Base-by-base conservation (phyloP, 2,797 vertebrate species). In the Trachops cirrhosus region DNA sequence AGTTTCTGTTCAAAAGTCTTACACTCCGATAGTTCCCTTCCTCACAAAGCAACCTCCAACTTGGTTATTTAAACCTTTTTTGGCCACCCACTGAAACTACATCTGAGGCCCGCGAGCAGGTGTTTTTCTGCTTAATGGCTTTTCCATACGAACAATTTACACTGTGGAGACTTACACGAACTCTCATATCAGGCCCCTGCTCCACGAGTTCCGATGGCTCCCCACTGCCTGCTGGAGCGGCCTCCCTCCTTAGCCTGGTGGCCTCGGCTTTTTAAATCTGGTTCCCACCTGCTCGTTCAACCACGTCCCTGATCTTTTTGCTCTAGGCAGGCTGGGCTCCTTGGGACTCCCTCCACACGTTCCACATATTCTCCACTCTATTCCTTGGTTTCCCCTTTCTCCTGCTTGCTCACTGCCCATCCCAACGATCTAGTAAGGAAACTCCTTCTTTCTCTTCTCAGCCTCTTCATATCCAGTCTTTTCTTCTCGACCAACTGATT, bases 91-190 rank as follows among this genome's bases (percentile, higher is more conserved):
- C 62, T 32, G n/a, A 59, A 78, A 85, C 19, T 83, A 37, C 10
- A 59, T 19, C 62, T 79, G 62, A 93, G 82, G 10, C 29, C 64
- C 39, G 48, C 0, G 21, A 89, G 57, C 86, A 91, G 52, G 26
- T 70, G 77, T 68, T 95, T 82, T 92, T 75, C n/a, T 34, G 70
- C 83, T 80, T 78, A 74, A 83, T 86, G 62, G 21, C 32, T 96
- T 68, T 92, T 79, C 64, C 37, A 29, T 12, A 32, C 14, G 73
- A 37, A 83, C 68, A 39, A 5, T 77, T 85, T 91, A 18, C 37
- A 64, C 70, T 79, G 32, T 29, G 59, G 86, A 67, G 89, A 52
- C 54, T 68, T 50, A 26, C 2, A 62, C 9, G 46, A 86, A 82
- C 41, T 82, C 39, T 85, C 15, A 1, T n/a, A 10, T 68, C 37